Base-by-base conservation (phyloP, 1,140 invertebrate species). In the Caenorhabditis remanei region DNA sequence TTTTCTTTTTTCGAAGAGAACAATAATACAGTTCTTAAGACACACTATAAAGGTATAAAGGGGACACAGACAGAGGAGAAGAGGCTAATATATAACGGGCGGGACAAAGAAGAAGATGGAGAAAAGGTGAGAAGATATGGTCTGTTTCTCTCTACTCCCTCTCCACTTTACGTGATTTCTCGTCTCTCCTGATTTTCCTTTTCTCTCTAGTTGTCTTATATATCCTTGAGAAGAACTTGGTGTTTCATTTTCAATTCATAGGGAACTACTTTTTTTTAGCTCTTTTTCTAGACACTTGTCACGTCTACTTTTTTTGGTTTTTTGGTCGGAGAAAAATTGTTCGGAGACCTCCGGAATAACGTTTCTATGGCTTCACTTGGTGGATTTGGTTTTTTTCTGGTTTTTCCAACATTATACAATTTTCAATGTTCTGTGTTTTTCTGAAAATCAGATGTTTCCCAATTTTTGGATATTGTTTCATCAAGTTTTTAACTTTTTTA, bases 111-210 rank as follows among this genome's bases (percentile, higher is more conserved):
- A 40, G 7, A 71, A 46, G 13, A 71, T 32, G 32, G 46, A 16
- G 24, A 79, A n/a, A 79, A 79, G 71, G 71, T 79, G 71, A 79
- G 71, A 79, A 79, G 71, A 79, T 61, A 58, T 48, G 32, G 53
- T 48, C 32, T 19, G 9, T 55, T 41, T 83, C 48, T 83, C 48
- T 55, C 40, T 53, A 14, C 32, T 0, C n/a, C 79, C 40, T 55
- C 79, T 55, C 48, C 5, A 53, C 11, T 58, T 55, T 19, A 6
- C 55, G 6, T 48, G 13, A 13, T 24, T 2, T 63, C 55, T 83
- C 48, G 11, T 46, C 32, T 32, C 32, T 32, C 32, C 19, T 48
- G 65, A 63, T 63, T 40, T 32, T 71, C 41, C 9, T 71, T n/a
- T 41, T 79, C 7, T 40, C 71, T 79, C 40, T 79, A 79, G 71